Conservation (phyloP, 1,140 invertebrate genomes). For the Trachymyrmex septentrionalis region DNA sequence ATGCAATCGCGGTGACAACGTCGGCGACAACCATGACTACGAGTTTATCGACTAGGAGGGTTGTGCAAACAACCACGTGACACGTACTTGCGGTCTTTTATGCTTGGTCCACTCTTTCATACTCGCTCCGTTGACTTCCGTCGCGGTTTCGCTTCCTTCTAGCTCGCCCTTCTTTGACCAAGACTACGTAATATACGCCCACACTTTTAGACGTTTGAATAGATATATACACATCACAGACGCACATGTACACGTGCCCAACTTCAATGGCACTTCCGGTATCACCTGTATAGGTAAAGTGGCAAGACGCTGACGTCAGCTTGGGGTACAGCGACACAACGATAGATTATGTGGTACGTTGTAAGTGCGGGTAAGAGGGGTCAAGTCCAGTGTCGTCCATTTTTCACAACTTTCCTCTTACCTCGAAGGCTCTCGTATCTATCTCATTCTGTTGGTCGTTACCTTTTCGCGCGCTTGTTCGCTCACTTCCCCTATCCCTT, state of each 20-base stretch:
- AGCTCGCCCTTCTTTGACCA: slow-evolving; percentile 53
- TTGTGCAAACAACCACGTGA: slow-evolving; percentile 16
- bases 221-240: neutral
- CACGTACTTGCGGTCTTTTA: slow-evolving; percentile 59
- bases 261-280: slow-evolving; percentile 28
- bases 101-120: slow-evolving; percentile 38
- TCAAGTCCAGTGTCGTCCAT: slow-evolving; percentile 58
- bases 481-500: neutral
- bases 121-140: slow-evolving; percentile 54
- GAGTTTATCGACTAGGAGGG: slow-evolving; percentile 21
- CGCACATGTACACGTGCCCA: slow-evolving; percentile 1
- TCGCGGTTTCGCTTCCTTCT: slow-evolving; percentile 51
- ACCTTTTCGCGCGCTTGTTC: slow-evolving; percentile 11
- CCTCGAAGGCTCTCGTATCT: slow-evolving; percentile 46
- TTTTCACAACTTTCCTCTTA: slow-evolving; percentile 66
- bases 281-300: slow-evolving; percentile 42
- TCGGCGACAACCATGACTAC: slow-evolving; percentile 52
- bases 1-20: slow-evolving; percentile 41
- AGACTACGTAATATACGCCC: slow-evolving; percentile 31
- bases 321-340: neutral
- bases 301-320: slow-evolving; percentile 14
- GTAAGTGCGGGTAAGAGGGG: slow-evolving; percentile 69
- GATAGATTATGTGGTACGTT: slow-evolving; percentile 65
- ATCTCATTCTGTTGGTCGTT: slow-evolving; percentile 41
- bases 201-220: slow-evolving; percentile 17